Percentiles rank a stretch among this genome's conserved stretches.
These are phyloP conservation scores for Varanus komodoensis DNA, from an alignment of 2,113 vertebrate genomes.

Conservation along the genomic window DNA sequence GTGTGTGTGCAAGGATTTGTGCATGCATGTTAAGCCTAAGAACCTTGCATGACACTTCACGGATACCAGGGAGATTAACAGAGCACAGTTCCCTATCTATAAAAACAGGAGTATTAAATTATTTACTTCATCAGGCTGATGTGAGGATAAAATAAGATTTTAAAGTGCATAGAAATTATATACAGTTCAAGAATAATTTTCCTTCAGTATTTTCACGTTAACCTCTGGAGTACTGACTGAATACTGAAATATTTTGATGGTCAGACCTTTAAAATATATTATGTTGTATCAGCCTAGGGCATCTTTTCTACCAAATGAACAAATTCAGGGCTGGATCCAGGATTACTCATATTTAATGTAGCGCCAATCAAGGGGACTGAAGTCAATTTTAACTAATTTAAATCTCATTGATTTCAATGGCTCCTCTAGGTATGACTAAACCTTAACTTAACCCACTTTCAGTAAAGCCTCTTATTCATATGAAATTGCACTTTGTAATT, in stretches of 20 bases:
- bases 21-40: not conserved
- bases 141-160: conserved; percentile 1
- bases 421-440: no score
- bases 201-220: not conserved
- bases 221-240: not conserved
- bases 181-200: not conserved
- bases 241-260: not conserved
- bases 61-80: not conserved
- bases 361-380: no score
- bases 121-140: conserved; percentile 1
- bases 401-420: no score
- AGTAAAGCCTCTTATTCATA: conserved; percentile 59
- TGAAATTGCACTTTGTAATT: conserved; percentile 63
- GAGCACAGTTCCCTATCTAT: not conserved
- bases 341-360: no score
- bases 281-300: conserved; percentile 41
- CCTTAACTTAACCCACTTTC: not conserved
- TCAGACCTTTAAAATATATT: conserved; percentile 26
- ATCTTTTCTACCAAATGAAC: conserved; percentile 45
- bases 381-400: no score
- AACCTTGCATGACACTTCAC: not conserved
- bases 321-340: conserved; percentile 20
- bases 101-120: conserved; percentile 13
- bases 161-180: not conserved
- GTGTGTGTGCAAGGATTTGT: not conserved